These are phyloP conservation scores for Triplophysa tibetana DNA, from an alignment of 2,113 vertebrate genomes.

Conservation along the genomic window DNA sequence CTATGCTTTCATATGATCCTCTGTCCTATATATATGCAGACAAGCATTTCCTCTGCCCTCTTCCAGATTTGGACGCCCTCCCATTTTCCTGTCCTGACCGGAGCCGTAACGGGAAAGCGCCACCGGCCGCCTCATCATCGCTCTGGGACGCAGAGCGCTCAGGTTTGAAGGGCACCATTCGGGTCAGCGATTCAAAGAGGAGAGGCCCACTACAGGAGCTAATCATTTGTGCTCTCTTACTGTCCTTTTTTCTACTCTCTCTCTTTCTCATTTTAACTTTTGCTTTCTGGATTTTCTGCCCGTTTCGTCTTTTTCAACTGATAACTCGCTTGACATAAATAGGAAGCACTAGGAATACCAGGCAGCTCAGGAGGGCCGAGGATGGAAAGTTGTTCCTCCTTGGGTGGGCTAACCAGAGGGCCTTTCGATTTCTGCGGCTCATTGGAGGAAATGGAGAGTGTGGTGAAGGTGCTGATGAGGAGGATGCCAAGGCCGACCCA, in stretches of 20 bases:
- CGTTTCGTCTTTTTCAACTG: not conserved
- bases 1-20: slow-evolving; percentile 43
- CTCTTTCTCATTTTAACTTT: slow-evolving; percentile 3
- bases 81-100: slow-evolving; percentile 35
- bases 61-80: slow-evolving; percentile 48
- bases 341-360: slow-evolving; percentile 62
- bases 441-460: slow-evolving; percentile 79
- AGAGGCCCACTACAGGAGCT: slow-evolving; percentile 41
- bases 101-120: slow-evolving; percentile 45
- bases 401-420: slow-evolving; percentile 60
- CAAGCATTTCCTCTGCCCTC: slow-evolving; percentile 47
- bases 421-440: slow-evolving; percentile 53
- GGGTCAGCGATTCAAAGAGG: slow-evolving; percentile 43
- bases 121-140: slow-evolving; percentile 48
- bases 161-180: slow-evolving; percentile 57
- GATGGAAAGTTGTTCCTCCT: slow-evolving; percentile 52
- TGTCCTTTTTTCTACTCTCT: slow-evolving; percentile 22
- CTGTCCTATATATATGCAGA: slow-evolving; percentile 50
- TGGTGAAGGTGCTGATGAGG: slow-evolving; percentile 90
- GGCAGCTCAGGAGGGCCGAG: slow-evolving; percentile 51
- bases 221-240: slow-evolving; percentile 53
- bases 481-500: slow-evolving; percentile 92
- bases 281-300: not conserved
- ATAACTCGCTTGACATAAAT: not conserved
- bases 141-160: slow-evolving; percentile 58